Base-by-base conservation (phyloP, 2,113 vertebrate species). In the Chrysochloris asiatica region DNA sequence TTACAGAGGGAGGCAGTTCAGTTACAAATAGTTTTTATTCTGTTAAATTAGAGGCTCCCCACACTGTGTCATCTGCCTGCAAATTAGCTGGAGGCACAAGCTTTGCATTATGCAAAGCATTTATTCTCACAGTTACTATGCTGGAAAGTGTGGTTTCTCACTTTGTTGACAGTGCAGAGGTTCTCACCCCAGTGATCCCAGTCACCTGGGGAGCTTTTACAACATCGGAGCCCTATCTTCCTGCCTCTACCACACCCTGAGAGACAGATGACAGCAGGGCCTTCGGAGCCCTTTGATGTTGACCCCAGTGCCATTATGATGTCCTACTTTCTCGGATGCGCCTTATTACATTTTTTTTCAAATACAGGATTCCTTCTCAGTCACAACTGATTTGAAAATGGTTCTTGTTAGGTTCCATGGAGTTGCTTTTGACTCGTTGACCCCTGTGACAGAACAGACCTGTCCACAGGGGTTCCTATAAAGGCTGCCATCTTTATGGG, bases 141-240 rank as follows among this genome's bases (percentile, higher is more conserved):
- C 92, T 92, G 77, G 61, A 92, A 94, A 96, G 80, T 94, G 93
- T 95, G 96, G 95, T 92, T 95, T 95, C 83, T 43, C 95, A 93
- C 91, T 59, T 88, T 86, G 63, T 80, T 83, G 86, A 86, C 83
- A 67, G 30, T 50, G 54, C 8, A 63, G 48, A 59, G 36, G 52
- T 83, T 95, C 93, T 92, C 93, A 95, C 83, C 56, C 56, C 0
- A 90, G 65, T 54, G 52, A 90, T 41, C 38, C 45, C 38, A 6
- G 69, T 92, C 80, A 89, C 65, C 76, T 63, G 71, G 50, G 19
- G 26, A 8, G 2, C 16, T 0, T 78, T 76, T 61, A 75, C n/a
- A 33, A 48, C 36, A 10, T 63, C 21, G 36, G 14, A 56, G n/a
- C 59, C 28, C 48, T 13, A 0, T 41, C 43, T 67, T 77, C 26